Conservation (phyloP, 2,113 vertebrate genomes). For the Apodemus sylvaticus region DNA sequence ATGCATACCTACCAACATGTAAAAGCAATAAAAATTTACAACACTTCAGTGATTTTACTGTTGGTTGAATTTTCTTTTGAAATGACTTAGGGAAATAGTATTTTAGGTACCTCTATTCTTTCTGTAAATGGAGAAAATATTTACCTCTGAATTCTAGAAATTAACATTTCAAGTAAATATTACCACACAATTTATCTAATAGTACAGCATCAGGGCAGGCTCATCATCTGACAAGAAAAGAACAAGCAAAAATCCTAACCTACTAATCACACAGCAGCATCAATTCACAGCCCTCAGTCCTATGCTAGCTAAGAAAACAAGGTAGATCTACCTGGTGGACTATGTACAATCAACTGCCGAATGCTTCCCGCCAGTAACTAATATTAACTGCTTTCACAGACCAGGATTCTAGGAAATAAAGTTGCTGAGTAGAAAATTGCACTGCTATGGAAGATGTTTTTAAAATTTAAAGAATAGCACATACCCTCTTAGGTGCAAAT, state of each 20-base stretch:
- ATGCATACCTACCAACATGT: neutral
- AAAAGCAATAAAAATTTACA: neutral
- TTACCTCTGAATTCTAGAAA: neutral
- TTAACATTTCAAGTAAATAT: constrained; percentile 1
- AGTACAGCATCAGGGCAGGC: neutral
- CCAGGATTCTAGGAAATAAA: constrained; percentile 49
- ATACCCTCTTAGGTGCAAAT: neutral
- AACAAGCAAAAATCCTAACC: neutral
- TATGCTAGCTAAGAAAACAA: neutral
- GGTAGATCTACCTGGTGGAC: neutral
- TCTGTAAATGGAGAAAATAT: neutral
- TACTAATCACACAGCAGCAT: neutral
- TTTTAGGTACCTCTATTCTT: constrained; percentile 12
- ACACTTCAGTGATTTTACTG: neutral
- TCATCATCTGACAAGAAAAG: neutral
- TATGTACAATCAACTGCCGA: neutral
- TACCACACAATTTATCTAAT: neutral
- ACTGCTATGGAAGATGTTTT: neutral
- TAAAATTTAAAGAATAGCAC: neutral
- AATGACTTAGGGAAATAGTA: neutral
- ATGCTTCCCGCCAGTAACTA: constrained; percentile 47
- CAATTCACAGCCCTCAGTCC: neutral
- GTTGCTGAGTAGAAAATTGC: constrained; percentile 1
- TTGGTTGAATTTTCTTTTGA: neutral
- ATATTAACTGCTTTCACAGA: constrained; percentile 43